These are phyloP conservation scores for Parnassius orleans DNA, from an alignment of 2,888 invertebrate genomes.

Conservation along the genomic window DNA sequence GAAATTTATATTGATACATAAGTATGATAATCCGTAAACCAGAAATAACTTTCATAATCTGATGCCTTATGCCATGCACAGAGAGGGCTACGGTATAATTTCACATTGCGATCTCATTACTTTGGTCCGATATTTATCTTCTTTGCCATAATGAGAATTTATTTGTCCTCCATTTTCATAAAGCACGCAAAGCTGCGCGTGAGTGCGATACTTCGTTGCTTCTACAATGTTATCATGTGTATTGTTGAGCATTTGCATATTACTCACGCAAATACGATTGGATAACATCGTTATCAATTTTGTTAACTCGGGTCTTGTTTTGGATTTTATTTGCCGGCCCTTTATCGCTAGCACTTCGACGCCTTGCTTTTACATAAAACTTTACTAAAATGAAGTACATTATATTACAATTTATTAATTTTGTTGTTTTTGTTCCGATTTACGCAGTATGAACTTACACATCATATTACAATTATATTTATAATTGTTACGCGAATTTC, in stretches of 20 bases:
- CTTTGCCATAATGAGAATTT: slow-evolving; percentile 69
- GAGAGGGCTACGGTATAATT: background rate
- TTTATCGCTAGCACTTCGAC: background rate
- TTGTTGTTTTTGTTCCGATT: too few relatives aligned
- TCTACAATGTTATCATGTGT: slow-evolving; percentile 49
- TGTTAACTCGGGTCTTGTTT: slow-evolving; percentile 4
- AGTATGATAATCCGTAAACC: too few relatives aligned
- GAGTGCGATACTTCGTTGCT: slow-evolving; percentile 52
- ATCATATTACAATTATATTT: too few relatives aligned
- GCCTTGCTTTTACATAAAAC: too few relatives aligned
- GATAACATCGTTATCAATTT: slow-evolving; percentile 18
- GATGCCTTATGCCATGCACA: slow-evolving; percentile 39
- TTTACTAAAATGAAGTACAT: too few relatives aligned
- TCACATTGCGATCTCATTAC: slow-evolving; percentile 48
- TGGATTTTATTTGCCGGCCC: slow-evolving; percentile 3
- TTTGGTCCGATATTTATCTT: slow-evolving; percentile 63
- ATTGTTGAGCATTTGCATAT: slow-evolving; percentile 50
- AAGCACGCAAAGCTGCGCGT: slow-evolving; percentile 52
- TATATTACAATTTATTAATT: too few relatives aligned
- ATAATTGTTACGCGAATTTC: too few relatives aligned
- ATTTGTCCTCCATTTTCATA: slow-evolving; percentile 68
- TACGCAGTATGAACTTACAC: too few relatives aligned
- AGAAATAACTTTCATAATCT: slow-evolving; percentile 36
- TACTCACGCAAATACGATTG: slow-evolving; percentile 19
- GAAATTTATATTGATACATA: too few relatives aligned